A percentile compares a stretch with the other conserved stretches of the same genome.
phyloP scores from a whole-genome alignment of 2,113 vertebrate genomes.

The Sphaerodactylus townsendi region DNA sequence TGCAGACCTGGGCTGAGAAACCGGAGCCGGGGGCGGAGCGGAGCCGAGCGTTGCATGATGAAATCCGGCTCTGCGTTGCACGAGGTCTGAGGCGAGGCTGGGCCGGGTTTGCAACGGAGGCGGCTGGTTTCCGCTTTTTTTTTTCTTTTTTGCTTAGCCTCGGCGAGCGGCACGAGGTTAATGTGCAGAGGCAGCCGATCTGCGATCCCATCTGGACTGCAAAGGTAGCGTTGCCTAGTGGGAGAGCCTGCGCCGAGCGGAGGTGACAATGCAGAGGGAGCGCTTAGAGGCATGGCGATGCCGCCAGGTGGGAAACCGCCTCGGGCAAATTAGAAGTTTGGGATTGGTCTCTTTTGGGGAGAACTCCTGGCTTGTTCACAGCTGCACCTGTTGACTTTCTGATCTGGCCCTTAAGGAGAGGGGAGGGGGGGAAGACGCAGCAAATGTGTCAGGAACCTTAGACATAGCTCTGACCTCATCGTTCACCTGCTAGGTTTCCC shows the following conservation, averaged over 20 bases:
- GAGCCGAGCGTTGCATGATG: slow-evolving; percentile 29
- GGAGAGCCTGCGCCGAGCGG: background rate
- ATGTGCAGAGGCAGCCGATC: background rate
- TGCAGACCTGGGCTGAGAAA: background rate
- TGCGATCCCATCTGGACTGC: background rate
- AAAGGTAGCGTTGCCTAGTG: background rate
- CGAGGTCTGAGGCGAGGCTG: background rate
- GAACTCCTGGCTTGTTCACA: background rate
- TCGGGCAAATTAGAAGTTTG: too few relatives aligned
- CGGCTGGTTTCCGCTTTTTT: too few relatives aligned
- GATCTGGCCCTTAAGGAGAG: too few relatives aligned
- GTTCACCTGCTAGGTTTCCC: too few relatives aligned
- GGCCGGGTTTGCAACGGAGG: background rate
- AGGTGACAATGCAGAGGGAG: background rate
- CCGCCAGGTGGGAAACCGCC: too few relatives aligned
- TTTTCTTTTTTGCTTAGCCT: background rate
- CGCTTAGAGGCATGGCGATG: too few relatives aligned
- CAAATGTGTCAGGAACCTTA: too few relatives aligned
- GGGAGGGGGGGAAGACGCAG: too few relatives aligned
- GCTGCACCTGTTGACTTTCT: background rate
- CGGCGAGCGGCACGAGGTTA: background rate
- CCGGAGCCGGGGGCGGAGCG: background rate
- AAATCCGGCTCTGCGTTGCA: slow-evolving; percentile 49
- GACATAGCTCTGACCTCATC: too few relatives aligned
- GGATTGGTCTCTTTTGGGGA: too few relatives aligned